These are phyloP conservation scores for Mongoloraphidia duomilia DNA, from an alignment of 2,888 invertebrate genomes.

Conservation along the genomic window DNA sequence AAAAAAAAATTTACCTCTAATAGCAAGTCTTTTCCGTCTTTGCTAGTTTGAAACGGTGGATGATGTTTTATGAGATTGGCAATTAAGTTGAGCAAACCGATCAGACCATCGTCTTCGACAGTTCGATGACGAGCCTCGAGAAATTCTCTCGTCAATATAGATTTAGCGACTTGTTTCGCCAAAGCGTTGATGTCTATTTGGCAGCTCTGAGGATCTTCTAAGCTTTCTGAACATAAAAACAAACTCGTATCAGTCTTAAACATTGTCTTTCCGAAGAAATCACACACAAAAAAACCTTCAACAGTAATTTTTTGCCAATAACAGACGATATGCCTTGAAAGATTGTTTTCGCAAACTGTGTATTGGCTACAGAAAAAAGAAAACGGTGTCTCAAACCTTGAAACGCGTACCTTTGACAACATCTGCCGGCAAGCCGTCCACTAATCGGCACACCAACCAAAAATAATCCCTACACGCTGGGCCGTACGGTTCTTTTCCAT, in stretches of 20 bases:
- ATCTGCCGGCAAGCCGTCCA: conserved; percentile 72
- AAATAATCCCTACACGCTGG: conserved; percentile 91
- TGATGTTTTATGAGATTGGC: conserved; percentile 83
- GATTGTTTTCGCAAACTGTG: too few relatives aligned
- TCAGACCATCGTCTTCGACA: conserved; percentile 79
- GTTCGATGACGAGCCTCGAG: conserved; percentile 69
- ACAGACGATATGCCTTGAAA: too few relatives aligned
- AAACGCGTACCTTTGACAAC: conserved; percentile 46
- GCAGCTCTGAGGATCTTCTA: conserved; percentile 38
- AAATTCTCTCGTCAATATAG: conserved; percentile 63
- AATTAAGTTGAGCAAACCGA: conserved; percentile 72
- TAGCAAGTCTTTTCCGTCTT: conserved; percentile 55
- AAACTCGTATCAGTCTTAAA: neutral
- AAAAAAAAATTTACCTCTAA: conserved; percentile 33
- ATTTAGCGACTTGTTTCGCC: conserved; percentile 50
- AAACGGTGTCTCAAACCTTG: neutral
- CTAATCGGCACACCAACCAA: conserved; percentile 77
- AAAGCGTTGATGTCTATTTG: conserved; percentile 54
- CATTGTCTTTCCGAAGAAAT: too few relatives aligned
- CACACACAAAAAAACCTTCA: too few relatives aligned
- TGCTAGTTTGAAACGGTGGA: conserved; percentile 69
- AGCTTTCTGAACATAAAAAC: conserved; percentile 27
- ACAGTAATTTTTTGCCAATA: too few relatives aligned
- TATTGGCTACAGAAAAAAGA: neutral
- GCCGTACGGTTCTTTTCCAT: conserved; percentile 88